Evolutionary conservation across 2,888 invertebrate genomes (phyloP), one percentile per base, ranked within the genome.

Genomic region (Sussaba pulchella): DNA sequence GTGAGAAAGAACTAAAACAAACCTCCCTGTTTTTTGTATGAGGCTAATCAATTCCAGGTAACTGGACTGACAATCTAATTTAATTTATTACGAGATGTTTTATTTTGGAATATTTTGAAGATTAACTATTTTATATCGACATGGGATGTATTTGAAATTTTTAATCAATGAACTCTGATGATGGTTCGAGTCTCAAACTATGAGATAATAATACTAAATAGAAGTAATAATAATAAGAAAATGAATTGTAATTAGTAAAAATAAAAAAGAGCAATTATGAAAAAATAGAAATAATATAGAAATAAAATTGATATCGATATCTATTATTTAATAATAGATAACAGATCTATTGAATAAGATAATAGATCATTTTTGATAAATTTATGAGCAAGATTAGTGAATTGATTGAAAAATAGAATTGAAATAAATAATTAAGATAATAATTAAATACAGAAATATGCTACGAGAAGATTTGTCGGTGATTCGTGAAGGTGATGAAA

Each of bases 1-100:
- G 36, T 64, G 66, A 75, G 26, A 79, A 74, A 74, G 74, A 59
- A 24, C 24, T 12, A 21, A 36, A 71, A 70, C 64, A 61, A 71
- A 67, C 73, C 78, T 50, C 61, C 66, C 24, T 19, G 57, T 59
- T 17, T 17, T 14, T 14, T 31, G 21, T 26, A 57, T 17, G 70
- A 59, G 52, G 59, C 79, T 75, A 71, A 79, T 79, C 75, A 75
- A 79, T 71, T 66, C 59, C 59, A 17, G 66, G 59, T 31, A 75
- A 79, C 66, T 71, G 79, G 79, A 70, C 71, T 71, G 75, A 47
- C 52, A 66, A 79, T 79, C 59, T 66, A 54, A 66, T 66, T 17
- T 10, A 6, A 54, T 36, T 57, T 10, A 36, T 64, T 66, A 31
- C 50, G 50, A 66, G 57, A 21, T 66, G 45, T 77, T 71, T 71